Conservation (phyloP, 2,113 vertebrate genomes). For the Acanthisitta chloris region DNA sequence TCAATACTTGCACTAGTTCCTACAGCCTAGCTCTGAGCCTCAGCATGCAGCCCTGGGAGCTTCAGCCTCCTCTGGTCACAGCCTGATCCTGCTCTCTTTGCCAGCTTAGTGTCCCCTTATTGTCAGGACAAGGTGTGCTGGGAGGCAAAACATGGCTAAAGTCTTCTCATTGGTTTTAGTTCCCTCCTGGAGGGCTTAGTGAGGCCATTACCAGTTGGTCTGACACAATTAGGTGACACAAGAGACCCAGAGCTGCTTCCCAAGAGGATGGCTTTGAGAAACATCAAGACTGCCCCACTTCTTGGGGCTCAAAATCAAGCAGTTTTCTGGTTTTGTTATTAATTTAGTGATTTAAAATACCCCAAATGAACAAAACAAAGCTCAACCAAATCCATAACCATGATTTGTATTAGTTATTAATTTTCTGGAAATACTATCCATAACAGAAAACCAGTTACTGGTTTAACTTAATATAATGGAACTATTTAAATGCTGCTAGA, state of each 20-base stretch:
- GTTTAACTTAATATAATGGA: background rate
- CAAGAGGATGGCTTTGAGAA: background rate
- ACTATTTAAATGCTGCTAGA: background rate
- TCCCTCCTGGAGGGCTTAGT: background rate
- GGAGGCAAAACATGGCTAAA: background rate
- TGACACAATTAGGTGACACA: fast-evolving
- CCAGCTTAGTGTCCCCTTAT: background rate
- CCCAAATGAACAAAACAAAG: background rate
- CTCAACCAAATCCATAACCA: background rate
- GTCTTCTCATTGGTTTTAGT: fast-evolving
- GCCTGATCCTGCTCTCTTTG: background rate
- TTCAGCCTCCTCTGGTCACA: background rate
- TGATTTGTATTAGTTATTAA: background rate
- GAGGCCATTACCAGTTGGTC: background rate
- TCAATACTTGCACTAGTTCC: background rate
- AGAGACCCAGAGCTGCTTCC: background rate
- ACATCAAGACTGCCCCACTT: background rate
- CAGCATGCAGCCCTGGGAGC: background rate
- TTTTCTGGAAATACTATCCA: background rate
- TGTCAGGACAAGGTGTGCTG: background rate
- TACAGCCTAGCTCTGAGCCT: background rate
- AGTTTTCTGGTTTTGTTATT: background rate
- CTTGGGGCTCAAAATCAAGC: background rate
- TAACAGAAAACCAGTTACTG: background rate
- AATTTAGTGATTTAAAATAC: background rate